Base-by-base conservation (phyloP, 2,888 invertebrate species). In the Drosophila dives region DNA sequence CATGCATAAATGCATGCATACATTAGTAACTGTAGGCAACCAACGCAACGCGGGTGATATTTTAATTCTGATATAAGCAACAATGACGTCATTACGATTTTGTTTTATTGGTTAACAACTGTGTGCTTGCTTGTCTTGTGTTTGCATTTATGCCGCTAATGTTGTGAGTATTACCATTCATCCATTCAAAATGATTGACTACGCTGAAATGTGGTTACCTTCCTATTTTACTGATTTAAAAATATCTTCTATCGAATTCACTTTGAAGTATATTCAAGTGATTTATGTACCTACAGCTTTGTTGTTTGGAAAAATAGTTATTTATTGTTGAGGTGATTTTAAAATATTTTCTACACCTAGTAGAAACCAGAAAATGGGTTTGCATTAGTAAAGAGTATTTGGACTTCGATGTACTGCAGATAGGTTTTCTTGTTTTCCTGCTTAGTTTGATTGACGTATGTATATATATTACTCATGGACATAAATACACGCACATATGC, bases 1-100 rank as follows among this genome's bases (percentile, higher is more conserved):
- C 45, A 63, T 51, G 48, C 34, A 26, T 20, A 51, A 7, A 29
- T 34, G 32, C 36, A 45, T 42, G 36, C 45, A 58, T 58, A 54
- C 40, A 65, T 55, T 40, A 11, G 53, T 38, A 49, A 54, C 45
- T 32, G 33, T 23, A 15, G 34, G 56, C 49, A 48, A 40, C 17
- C 33, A 48, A 40, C n/a, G 5, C 8, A 32, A 11, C 17, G 29
- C 38, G 34, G 20, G 51, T 66, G 53, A 40, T 49, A 38, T 60
- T 45, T 49, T 32, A 26, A 53, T 49, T 34, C 32, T 55, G 32
- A 42, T 51, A 36, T 23, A 32, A 53, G 53, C 23, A 53, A 38
- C 15, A 59, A 58, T 82, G 81, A 85, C 83, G 83, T 82, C 85
- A 82, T 70, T 38, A 34, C 26, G 50, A 63, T 59, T 68, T 42